phyloP scores from a whole-genome alignment of 2,797 vertebrate genomes.

The Setipinna tenuifilis region DNA sequence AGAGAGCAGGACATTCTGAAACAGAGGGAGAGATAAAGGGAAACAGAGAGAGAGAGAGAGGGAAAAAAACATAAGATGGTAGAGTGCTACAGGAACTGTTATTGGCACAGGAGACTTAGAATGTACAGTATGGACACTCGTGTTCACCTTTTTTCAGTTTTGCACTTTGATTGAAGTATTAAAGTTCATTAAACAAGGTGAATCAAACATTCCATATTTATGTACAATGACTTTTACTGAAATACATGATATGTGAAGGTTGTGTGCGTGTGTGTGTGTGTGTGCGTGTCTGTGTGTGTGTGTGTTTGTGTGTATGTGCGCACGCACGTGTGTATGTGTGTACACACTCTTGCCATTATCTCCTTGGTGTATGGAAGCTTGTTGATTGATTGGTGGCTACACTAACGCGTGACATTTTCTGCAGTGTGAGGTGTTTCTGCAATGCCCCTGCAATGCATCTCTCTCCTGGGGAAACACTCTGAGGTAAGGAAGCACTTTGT shows the following conservation, averaged over 20 bases:
- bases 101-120: constrained; percentile 71
- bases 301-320: not conserved
- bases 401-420: not conserved
- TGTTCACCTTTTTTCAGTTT: constrained; percentile 52
- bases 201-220: constrained; percentile 60
- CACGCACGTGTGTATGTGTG: not conserved
- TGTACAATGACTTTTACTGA: constrained; percentile 36
- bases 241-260: constrained; percentile 21
- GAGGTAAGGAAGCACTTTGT: not conserved
- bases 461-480: not conserved
- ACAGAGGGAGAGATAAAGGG: not conserved
- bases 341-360: not conserved
- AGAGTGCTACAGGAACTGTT: constrained; percentile 70
- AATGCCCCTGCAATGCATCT: not conserved
- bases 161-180: constrained; percentile 55
- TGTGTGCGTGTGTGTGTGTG: constrained; percentile 6
- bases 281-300: not conserved
- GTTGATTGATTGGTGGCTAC: constrained; percentile 11
- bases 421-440: not conserved
- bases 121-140: constrained; percentile 70
- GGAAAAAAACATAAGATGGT: constrained; percentile 59
- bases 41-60: not conserved
- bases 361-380: not conserved
- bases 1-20: not conserved
- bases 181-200: constrained; percentile 5